phyloP scores from a whole-genome alignment of 2,888 invertebrate species.

The Choreutis nemorana region DNA sequence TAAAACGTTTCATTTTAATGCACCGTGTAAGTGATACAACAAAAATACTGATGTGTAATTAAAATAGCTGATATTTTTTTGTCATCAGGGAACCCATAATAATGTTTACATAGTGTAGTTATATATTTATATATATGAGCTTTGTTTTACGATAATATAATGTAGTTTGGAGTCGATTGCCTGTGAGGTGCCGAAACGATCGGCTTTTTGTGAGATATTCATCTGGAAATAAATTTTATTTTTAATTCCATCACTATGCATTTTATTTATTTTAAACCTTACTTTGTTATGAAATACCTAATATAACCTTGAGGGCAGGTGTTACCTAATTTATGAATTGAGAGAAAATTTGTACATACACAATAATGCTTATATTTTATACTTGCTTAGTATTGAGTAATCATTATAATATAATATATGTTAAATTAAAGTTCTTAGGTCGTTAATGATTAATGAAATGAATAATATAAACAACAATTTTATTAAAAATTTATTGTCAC shows the following conservation, averaged over 20 bases:
- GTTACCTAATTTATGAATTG: no score
- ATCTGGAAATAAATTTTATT: slow-evolving; percentile 64
- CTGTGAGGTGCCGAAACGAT: slow-evolving; percentile 30
- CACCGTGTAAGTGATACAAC: not conserved
- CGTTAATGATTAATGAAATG: no score
- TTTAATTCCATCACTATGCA: slow-evolving; percentile 47
- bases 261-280: slow-evolving; percentile 21
- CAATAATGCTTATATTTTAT: no score
- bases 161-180: slow-evolving; percentile 36
- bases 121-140: slow-evolving; percentile 56
- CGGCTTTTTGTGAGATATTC: slow-evolving; percentile 55
- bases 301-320: no score
- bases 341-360: no score
- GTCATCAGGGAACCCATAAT: slow-evolving; percentile 11
- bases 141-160: slow-evolving; percentile 50
- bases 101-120: slow-evolving; percentile 48
- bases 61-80: slow-evolving; percentile 3
- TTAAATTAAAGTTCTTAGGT: no score
- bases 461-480: no score
- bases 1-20: not conserved
- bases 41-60: no score
- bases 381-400: no score
- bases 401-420: no score
- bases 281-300: no score
- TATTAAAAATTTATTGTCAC: no score